phyloP scores from a whole-genome alignment of 2,888 invertebrate species.

The Teinopalpus imperialis region DNA sequence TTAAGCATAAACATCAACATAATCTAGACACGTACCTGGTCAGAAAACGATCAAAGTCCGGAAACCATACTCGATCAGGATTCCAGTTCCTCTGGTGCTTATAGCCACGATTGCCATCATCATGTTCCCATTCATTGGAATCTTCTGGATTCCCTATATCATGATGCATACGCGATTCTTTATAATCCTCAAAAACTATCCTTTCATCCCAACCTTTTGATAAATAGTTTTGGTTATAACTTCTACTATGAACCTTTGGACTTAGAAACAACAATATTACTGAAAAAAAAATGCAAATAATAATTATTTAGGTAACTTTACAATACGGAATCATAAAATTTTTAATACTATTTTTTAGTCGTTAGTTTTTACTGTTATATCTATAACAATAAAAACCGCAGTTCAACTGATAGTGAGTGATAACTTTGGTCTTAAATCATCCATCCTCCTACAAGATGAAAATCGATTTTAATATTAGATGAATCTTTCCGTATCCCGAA shows the following conservation, averaged over 20 bases:
- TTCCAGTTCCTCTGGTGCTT: slow-evolving; percentile 13
- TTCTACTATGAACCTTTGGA: slow-evolving; percentile 1
- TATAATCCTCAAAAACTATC: slow-evolving; percentile 11
- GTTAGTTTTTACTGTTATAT: too few species aligned
- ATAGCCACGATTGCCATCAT: not conserved
- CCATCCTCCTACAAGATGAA: too few species aligned
- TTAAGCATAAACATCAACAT: too few species aligned
- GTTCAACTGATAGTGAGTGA: too few species aligned
- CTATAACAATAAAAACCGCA: too few species aligned
- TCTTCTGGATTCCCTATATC: not conserved
- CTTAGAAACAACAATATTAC: not conserved
- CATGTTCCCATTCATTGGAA: not conserved
- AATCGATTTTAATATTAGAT: too few species aligned
- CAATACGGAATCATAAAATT: too few species aligned
- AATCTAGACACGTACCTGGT: slow-evolving; percentile 12
- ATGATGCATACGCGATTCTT: slow-evolving; percentile 2
- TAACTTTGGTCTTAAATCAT: too few species aligned
- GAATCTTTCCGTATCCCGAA: too few species aligned
- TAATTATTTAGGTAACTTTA: too few species aligned
- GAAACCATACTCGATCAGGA: slow-evolving; percentile 22
- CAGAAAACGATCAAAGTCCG: slow-evolving; percentile 3
- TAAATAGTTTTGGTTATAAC: not conserved
- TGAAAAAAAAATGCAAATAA: slow-evolving; percentile 13
- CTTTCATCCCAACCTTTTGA: not conserved
- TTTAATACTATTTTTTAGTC: too few species aligned